Evolutionary conservation across 2,888 invertebrate species (phyloP), one percentile per base, ranked within the genome.

Genomic region (Diaperis boleti): DNA sequence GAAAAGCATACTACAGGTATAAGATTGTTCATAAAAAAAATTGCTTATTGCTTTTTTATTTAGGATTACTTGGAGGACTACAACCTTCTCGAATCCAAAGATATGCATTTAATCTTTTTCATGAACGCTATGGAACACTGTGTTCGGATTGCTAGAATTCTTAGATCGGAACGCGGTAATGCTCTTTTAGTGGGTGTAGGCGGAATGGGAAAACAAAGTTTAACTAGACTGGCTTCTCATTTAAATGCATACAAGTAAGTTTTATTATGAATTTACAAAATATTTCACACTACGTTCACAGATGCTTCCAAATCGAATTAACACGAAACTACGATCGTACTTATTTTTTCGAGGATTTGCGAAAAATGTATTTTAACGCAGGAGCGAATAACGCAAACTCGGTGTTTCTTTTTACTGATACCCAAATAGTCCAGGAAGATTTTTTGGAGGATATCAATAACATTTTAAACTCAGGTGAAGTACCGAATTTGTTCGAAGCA

Each of bases 401-500:
- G 0, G 93, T 94, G 0, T 95, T 96, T 77, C 85, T 96, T 0
- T 91, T 96, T 78, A 92, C 94, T 1, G 96, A 96, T 77, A 94
- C 93, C 0, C 95, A 95, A 83, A 95, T 96, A 70, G 90, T 94
- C 0, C 88, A 91, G 61, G 95, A 96, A 77, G 95, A 93, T 76
- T 96, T 96, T 78, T 82, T 96, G 0, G 95, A 96, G 78, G 95
- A 96, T 73, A 92, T 96, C 45, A 96, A 95, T 77, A 95, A 95
- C 74, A 92, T 95, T 76, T 84, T 96, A 0, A 96, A 95, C 80
- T 94, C 95, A 6, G 90, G 93, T 44, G 95, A 96, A 77, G 94
- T 96, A 1, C 95, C 95, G 0, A 95, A 95, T 82, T 83, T 96
- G n/a, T 95, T 91, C 73, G 92, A 93, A 73, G 87, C 92, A 0